phyloP scores from a whole-genome alignment of 37 sponge, comb jelly and placozoan species.

The Eunapius fragilis region DNA sequence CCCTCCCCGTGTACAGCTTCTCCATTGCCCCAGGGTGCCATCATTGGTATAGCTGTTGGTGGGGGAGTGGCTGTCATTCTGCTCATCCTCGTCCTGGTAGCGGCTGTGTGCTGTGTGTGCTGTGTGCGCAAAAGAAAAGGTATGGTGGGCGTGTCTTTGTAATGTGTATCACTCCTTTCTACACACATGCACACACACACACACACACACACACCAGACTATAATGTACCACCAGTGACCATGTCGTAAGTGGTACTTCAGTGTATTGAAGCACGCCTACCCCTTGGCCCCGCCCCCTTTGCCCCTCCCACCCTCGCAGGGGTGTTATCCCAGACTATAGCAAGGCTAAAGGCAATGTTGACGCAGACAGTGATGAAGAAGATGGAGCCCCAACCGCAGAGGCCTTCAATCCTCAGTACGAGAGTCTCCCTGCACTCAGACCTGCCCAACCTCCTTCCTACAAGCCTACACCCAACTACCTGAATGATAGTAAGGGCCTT shows the following conservation, averaged over 20 bases:
- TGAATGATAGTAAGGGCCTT: conserved; percentile 5
- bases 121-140: background rate
- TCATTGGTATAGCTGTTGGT: conserved; percentile 34
- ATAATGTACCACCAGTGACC: too few relatives aligned
- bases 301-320: background rate
- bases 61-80: conserved; percentile 14
- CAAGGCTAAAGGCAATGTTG: conserved; percentile 60
- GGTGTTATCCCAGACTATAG: background rate
- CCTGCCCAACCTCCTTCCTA: conserved; percentile 68
- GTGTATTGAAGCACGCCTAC: too few relatives aligned
- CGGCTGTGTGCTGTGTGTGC: conserved; percentile 14
- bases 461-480: conserved; percentile 68
- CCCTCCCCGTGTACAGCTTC: too few relatives aligned
- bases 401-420: conserved; percentile 69
- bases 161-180: background rate
- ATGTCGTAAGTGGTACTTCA: too few relatives aligned
- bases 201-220: too few relatives aligned
- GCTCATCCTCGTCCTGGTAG: conserved; percentile 19
- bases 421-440: conserved; percentile 59
- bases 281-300: too few relatives aligned
- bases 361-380: conserved; percentile 36
- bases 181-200: too few relatives aligned
- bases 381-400: conserved; percentile 1
- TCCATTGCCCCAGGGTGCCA: too few relatives aligned
- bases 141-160: background rate